Evolutionary conservation across 2,113 vertebrate genomes (phyloP).

Genomic region (Crypturellus undulatus): DNA sequence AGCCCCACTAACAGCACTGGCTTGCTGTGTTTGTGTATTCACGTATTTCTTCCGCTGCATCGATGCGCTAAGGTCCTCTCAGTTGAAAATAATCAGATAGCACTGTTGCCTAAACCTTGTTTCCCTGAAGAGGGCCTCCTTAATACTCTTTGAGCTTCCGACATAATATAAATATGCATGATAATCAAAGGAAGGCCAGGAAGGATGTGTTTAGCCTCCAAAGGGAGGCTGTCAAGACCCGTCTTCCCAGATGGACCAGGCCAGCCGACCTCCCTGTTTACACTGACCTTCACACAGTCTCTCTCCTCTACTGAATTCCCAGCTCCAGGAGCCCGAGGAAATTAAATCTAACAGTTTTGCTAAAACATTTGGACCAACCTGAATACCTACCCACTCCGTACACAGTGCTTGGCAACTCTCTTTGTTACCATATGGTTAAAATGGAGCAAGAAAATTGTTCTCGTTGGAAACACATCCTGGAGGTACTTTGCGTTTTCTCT

Average conservation of each 20-base stretch:
- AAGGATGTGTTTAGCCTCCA: background rate
- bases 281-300: background rate
- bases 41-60: background rate
- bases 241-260: background rate
- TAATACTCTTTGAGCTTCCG: slow-evolving; percentile 52
- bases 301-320: slow-evolving; percentile 7
- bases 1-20: background rate
- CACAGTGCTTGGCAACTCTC: background rate
- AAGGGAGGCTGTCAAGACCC: background rate
- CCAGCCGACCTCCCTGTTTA: background rate
- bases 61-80: background rate
- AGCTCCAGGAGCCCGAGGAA: background rate
- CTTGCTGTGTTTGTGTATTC: background rate
- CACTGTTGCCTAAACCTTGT: background rate
- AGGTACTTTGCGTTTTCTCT: background rate
- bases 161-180: background rate
- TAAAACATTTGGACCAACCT: background rate
- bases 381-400: rapidly evolving
- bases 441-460: background rate
- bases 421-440: background rate
- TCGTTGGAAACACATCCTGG: background rate
- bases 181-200: slow-evolving; percentile 4
- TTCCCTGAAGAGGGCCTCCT: slow-evolving; percentile 47
- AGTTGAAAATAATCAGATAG: slow-evolving; percentile 41
- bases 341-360: background rate